Percentiles rank a stretch among this genome's conserved stretches.
phyloP scores from a whole-genome alignment of 2,113 vertebrate species.

The Arizona elegans region DNA sequence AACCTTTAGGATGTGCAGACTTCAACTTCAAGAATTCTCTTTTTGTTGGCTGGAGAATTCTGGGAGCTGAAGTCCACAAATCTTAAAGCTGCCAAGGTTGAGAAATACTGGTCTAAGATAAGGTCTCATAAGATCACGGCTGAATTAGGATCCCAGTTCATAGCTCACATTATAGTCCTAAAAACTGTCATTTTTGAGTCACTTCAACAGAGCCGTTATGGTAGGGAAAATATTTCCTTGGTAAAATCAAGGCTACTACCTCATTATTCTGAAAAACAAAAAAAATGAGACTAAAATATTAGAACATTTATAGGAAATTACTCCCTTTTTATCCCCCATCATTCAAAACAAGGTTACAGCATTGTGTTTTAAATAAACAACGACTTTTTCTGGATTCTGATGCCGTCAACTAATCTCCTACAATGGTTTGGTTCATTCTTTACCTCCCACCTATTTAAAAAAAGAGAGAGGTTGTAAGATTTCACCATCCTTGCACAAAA shows the following conservation, averaged over 20 bases:
- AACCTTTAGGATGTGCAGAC: not conserved
- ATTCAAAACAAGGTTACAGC: not conserved
- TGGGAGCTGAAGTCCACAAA: not conserved
- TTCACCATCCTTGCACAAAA: not conserved
- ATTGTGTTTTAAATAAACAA: not conserved
- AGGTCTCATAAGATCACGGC: not conserved
- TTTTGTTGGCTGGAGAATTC: not conserved
- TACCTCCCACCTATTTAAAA: not conserved
- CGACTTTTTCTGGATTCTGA: not conserved
- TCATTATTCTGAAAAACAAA: not conserved
- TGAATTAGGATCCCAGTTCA: not conserved
- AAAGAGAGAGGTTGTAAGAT: not conserved
- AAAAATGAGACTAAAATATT: not conserved
- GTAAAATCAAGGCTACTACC: not conserved
- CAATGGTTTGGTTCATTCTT: not conserved
- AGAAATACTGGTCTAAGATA: not conserved
- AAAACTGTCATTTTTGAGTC: not conserved
- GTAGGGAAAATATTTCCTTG: not conserved
- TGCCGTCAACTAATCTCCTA: not conserved
- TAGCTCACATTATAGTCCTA: not conserved
- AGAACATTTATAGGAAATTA: not conserved
- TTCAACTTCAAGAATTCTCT: not conserved
- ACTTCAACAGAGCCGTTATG: not conserved
- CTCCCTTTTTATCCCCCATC: not conserved
- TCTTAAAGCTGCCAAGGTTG: not conserved